A percentile compares a stretch with the other conserved stretches of the same genome.
Evolutionary conservation across 2,888 invertebrate species (phyloP).

Genomic region (Latrodectus elegans): DNA sequence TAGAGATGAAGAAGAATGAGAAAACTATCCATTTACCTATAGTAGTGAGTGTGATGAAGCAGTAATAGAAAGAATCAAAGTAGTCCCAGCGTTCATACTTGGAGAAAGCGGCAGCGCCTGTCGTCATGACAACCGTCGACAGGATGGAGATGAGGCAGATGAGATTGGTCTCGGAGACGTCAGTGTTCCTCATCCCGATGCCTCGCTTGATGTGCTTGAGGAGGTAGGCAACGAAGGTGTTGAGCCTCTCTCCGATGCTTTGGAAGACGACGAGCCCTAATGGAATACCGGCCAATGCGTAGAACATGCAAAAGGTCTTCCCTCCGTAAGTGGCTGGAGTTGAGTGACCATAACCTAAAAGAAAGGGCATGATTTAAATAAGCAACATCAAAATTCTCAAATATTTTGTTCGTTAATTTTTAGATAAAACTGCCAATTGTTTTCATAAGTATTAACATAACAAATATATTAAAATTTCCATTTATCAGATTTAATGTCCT

Average conservation of each 20-base stretch:
- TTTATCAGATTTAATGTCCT: too few relatives aligned
- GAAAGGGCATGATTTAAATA: background rate
- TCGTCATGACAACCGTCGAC: conserved; percentile 93
- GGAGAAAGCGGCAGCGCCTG: conserved; percentile 95
- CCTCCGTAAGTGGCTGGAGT: conserved; percentile 96
- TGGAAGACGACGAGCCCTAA: conserved; percentile 99
- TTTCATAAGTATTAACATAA: too few relatives aligned
- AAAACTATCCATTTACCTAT: conserved; percentile 79
- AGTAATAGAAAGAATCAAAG: conserved; percentile 97
- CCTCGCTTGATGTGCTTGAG: conserved; percentile 91
- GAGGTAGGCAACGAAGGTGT: conserved; percentile 96
- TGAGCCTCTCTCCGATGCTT: conserved; percentile 97
- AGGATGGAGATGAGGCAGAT: conserved; percentile 94
- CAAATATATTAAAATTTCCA: too few relatives aligned
- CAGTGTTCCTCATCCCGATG: conserved; percentile 86
- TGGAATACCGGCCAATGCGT: conserved; percentile 96
- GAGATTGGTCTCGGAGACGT: conserved; percentile 95
- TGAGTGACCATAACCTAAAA: conserved; percentile 95
- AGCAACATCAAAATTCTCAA: too few relatives aligned
- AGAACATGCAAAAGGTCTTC: conserved; percentile 98
- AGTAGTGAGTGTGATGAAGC: conserved; percentile 98
- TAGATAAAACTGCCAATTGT: too few relatives aligned
- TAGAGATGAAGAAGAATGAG: too few relatives aligned
- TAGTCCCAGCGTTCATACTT: conserved; percentile 97
- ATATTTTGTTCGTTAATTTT: too few relatives aligned